Base-by-base conservation (phyloP, 2,888 invertebrate species). In the Drosophila fungiperda region DNA sequence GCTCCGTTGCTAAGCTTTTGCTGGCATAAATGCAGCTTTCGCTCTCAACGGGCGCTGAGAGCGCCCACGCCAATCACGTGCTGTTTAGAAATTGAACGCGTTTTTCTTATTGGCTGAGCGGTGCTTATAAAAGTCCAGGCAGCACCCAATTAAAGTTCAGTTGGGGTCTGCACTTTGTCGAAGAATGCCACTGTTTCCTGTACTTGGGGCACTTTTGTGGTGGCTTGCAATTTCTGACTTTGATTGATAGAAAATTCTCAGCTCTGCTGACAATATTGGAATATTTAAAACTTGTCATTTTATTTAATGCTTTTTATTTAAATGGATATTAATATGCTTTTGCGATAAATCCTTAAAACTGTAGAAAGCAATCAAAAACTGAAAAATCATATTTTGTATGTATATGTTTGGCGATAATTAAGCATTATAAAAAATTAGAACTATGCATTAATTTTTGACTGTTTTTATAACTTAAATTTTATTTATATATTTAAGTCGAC, bases 111-210 rank as follows among this genome's bases (percentile, higher is more conserved):
- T 87, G 87, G 87, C 70, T 71, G 48, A 32, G n/a, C 26, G 35
- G 3, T 11, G 61, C 61, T 74, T 84, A 84, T 86, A 87, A 86
- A 89, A 87, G 85, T 53, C 54, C 50, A 35, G 54, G 73, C 75
- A 50, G 69, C 66, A 48, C 66, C 84, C 88, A 85, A 88, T 85
- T 75, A 79, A 83, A 75, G 83, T 77, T 86, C 69, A 85, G 83
- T 86, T 88, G 40, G 52, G 38, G 29, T 61, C 58, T 63, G 54
- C 49, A 48, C 48, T 59, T 64, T 67, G 40, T 61, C 59, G 58
- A 38, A 69, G 58, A 42, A 63, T 66, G 76, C 48, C 65, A 70
- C 59, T 20, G 12, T 17, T 20, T 15, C 17, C 40, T 38, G 8
- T 23, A 23, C 53, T 6, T 20, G 9, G 45, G 45, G 45, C 7